These are phyloP conservation scores for Solea senegalensis DNA, from an alignment of 2,113 vertebrate species.

Conservation along the genomic window DNA sequence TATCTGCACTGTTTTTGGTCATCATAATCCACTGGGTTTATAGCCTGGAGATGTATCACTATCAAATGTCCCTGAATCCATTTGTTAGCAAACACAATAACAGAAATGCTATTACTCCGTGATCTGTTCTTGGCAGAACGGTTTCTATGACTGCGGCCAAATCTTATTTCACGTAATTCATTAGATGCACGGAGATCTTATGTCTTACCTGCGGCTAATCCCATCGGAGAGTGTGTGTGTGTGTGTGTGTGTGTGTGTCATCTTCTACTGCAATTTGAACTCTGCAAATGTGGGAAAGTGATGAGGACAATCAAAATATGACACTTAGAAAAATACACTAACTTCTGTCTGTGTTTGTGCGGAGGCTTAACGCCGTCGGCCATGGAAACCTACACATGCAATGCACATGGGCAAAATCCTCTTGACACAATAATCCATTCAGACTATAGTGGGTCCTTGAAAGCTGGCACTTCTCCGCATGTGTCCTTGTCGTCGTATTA, in stretches of 20 bases:
- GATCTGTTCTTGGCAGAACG: conserved; percentile 52
- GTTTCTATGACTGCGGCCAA: conserved; percentile 53
- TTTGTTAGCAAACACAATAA: conserved; percentile 64
- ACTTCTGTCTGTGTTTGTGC: conserved; percentile 31
- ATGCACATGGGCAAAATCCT: not conserved
- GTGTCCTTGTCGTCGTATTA: conserved; percentile 21
- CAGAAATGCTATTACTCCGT: conserved; percentile 46
- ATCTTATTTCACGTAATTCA: conserved; percentile 69
- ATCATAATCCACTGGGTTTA: conserved; percentile 17
- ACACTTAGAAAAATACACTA: too few relatives aligned
- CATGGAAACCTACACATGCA: conserved; percentile 28
- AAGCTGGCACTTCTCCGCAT: conserved; percentile 15
- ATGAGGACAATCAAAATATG: conserved; percentile 15
- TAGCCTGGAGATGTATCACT: conserved; percentile 35
- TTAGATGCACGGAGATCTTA: conserved; percentile 45
- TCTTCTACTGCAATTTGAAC: conserved; percentile 1
- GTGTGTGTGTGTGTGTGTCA: not conserved
- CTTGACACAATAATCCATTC: conserved; percentile 34
- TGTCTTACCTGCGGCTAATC: conserved; percentile 68
- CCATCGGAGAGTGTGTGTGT: conserved; percentile 29
- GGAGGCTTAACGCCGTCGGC: conserved; percentile 33
- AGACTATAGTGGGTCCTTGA: conserved; percentile 23
- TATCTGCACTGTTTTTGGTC: conserved; percentile 13
- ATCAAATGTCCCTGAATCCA: conserved; percentile 59
- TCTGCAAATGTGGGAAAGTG: not conserved